These are phyloP conservation scores for Chinchilla lanigera DNA, from an alignment of 2,113 vertebrate genomes.

Conservation along the genomic window DNA sequence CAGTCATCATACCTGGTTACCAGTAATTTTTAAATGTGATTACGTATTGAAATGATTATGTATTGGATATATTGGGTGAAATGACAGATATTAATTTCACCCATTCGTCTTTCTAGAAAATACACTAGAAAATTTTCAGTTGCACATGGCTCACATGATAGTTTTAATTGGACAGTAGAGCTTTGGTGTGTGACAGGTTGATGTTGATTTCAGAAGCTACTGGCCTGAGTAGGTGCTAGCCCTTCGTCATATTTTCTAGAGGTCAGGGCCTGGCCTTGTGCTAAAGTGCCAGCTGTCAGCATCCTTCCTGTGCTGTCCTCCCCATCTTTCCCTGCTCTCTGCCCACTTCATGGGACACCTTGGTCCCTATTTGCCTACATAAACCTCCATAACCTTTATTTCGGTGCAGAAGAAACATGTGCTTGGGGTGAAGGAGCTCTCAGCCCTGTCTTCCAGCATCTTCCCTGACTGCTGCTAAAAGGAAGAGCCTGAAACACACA, in stretches of 20 bases:
- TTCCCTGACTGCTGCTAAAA: neutral
- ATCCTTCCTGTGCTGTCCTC: neutral
- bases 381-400: neutral
- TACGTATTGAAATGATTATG: no score
- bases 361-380: neutral
- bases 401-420: neutral
- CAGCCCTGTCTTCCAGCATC: neutral
- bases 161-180: neutral
- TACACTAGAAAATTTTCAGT: neutral
- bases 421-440: neutral
- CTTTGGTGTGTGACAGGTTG: neutral
- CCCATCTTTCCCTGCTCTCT: neutral
- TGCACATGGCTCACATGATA: neutral
- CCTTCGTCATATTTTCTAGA: neutral
- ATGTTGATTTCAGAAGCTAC: neutral
- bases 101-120: neutral
- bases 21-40: no score
- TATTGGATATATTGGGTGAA: neutral
- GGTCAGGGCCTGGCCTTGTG: neutral
- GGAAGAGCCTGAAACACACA: neutral
- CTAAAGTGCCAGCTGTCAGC: neutral
- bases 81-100: neutral
- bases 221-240: neutral
- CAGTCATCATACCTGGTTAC: no score
- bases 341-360: fast-evolving